Conservation (phyloP, 2,797 vertebrate genomes). For the Oreochromis grahami region DNA sequence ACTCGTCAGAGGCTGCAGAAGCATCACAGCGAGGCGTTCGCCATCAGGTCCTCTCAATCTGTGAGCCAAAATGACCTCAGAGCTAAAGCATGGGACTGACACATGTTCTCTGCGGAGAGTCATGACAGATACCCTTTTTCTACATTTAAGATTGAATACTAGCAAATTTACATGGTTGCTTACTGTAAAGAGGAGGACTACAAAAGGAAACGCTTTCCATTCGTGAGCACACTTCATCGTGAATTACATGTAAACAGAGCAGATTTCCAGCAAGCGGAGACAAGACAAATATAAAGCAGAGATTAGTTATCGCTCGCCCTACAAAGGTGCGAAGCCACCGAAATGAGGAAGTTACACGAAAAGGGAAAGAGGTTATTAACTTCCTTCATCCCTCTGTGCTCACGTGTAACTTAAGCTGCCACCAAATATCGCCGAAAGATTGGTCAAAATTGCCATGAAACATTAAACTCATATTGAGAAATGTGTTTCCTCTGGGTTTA, state of each 20-base stretch:
- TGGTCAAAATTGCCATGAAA: constrained; percentile 62
- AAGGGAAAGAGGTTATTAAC: neutral
- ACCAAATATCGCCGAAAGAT: constrained; percentile 47
- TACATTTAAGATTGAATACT: neutral
- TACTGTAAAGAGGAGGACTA: neutral
- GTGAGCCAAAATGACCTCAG: constrained; percentile 51
- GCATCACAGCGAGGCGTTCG: constrained; percentile 35
- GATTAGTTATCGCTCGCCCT: constrained; percentile 14
- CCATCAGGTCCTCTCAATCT: constrained; percentile 44
- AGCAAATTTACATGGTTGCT: neutral
- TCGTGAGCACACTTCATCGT: neutral
- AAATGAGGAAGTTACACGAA: constrained; percentile 33
- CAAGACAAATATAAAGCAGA: constrained; percentile 8
- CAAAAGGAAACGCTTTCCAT: neutral
- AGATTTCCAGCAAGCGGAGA: neutral
- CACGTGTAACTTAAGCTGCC: constrained; percentile 45
- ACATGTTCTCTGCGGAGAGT: constrained; percentile 33
- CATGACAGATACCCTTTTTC: constrained; percentile 2
- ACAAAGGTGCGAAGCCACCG: constrained; percentile 6
- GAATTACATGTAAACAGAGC: constrained; percentile 15
- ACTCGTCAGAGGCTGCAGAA: constrained; percentile 44
- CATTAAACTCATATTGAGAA: constrained; percentile 68
- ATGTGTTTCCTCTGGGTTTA: constrained; percentile 61
- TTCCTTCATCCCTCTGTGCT: constrained; percentile 13
- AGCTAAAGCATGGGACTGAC: constrained; percentile 43